Conservation (phyloP, 2,888 invertebrate species). For the Sabellastarte sp. region DNA sequence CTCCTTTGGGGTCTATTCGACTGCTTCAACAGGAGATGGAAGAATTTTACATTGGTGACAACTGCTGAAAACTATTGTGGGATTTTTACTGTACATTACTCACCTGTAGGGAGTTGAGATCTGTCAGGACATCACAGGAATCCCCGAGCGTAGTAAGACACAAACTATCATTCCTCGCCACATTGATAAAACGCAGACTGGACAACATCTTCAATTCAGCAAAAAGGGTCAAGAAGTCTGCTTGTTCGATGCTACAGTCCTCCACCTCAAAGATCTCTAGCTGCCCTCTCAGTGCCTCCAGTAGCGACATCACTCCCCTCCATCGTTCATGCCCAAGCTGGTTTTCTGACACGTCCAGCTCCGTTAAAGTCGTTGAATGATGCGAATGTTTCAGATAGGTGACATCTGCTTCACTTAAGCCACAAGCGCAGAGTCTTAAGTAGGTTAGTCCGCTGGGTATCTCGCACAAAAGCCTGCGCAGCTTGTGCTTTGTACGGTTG, state of each 20-base stretch:
- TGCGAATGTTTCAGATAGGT: slow-evolving; percentile 40
- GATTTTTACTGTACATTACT: too few species aligned
- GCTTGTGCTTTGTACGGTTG: slow-evolving; percentile 42
- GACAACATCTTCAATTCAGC: not conserved
- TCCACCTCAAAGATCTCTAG: slow-evolving; percentile 46
- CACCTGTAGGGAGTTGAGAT: too few species aligned
- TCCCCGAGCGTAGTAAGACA: too few species aligned
- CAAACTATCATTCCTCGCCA: not conserved
- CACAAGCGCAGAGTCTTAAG: slow-evolving; percentile 45
- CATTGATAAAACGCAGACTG: not conserved
- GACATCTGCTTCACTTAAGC: slow-evolving; percentile 41
- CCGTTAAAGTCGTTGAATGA: slow-evolving; percentile 35
- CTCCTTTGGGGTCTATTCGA: too few species aligned
- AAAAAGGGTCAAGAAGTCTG: slow-evolving; percentile 17
- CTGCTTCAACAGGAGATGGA: too few species aligned
- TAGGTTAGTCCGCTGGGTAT: slow-evolving; percentile 39
- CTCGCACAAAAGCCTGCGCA: slow-evolving; percentile 35
- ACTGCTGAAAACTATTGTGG: too few species aligned
- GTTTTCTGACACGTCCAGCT: slow-evolving; percentile 52
- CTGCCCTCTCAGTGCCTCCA: slow-evolving; percentile 24
- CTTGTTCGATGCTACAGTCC: slow-evolving; percentile 36
- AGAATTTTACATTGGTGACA: too few species aligned
- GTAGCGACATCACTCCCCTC: slow-evolving; percentile 20
- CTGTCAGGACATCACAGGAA: too few species aligned
- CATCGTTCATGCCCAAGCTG: slow-evolving; percentile 24